Conservation (phyloP, 2,888 invertebrate genomes). For the Escarpia spicata region DNA sequence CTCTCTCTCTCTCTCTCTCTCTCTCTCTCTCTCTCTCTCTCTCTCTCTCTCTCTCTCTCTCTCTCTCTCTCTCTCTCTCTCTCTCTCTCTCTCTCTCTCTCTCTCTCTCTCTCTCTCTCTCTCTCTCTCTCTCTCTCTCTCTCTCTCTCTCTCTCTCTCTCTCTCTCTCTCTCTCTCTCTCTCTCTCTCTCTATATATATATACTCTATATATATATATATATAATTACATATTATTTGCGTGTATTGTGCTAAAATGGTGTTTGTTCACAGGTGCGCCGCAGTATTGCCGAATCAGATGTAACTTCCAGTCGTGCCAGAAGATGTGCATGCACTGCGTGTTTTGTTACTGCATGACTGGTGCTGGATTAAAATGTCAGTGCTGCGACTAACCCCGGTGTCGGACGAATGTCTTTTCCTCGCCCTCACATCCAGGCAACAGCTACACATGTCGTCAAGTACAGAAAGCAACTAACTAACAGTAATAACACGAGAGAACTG, state of each 20-base stretch:
- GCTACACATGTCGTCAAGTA: background rate
- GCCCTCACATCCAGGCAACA: background rate
- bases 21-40: too few species aligned
- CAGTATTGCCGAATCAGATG: background rate
- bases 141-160: too few species aligned
- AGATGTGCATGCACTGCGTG: background rate
- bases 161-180: too few species aligned
- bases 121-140: too few species aligned
- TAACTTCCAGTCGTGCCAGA: background rate
- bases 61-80: too few species aligned
- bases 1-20: too few species aligned
- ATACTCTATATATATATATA: too few species aligned
- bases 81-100: too few species aligned
- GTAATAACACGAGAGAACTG: background rate
- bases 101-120: too few species aligned
- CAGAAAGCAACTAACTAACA: background rate
- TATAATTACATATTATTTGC: too few species aligned
- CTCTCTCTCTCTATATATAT: too few species aligned
- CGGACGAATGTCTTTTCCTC: background rate
- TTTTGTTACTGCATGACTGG: background rate
- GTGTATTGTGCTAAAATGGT: background rate
- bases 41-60: too few species aligned
- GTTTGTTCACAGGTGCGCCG: background rate
- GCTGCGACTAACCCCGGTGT: background rate
- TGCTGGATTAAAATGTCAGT: background rate